Conservation (phyloP, 2,888 invertebrate species). For the Dione juno region DNA sequence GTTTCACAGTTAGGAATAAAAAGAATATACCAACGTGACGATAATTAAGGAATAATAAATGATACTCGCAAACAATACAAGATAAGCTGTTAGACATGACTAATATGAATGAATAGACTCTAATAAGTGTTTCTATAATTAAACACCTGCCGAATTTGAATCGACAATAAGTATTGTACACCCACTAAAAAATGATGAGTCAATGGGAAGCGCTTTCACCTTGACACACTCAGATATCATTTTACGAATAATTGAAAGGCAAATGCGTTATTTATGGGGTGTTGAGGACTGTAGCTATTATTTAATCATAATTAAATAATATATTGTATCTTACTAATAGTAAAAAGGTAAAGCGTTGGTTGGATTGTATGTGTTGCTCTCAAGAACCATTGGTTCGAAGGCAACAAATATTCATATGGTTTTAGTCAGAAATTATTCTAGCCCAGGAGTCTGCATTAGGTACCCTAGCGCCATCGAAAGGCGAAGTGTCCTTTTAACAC, state of each 20-base stretch:
- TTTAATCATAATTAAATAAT: neutral
- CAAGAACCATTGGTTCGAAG: too few relatives aligned
- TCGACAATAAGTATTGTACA: slow-evolving; percentile 44
- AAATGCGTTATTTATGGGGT: slow-evolving; percentile 14
- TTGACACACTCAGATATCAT: slow-evolving; percentile 45
- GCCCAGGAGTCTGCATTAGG: too few relatives aligned
- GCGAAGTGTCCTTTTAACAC: too few relatives aligned
- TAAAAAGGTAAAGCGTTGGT: too few relatives aligned
- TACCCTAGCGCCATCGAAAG: too few relatives aligned
- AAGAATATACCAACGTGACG: neutral
- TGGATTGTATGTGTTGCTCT: too few relatives aligned
- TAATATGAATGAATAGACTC: slow-evolving; percentile 23
- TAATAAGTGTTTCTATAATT: slow-evolving; percentile 43
- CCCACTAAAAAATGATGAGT: slow-evolving; percentile 50
- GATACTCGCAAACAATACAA: slow-evolving; percentile 9
- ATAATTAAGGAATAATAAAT: slow-evolving; percentile 27
- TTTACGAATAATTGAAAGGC: slow-evolving; percentile 26
- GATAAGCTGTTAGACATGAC: slow-evolving; percentile 20
- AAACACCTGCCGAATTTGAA: slow-evolving; percentile 49
- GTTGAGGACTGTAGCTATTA: neutral
- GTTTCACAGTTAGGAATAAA: neutral
- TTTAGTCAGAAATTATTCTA: too few relatives aligned
- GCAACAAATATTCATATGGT: too few relatives aligned
- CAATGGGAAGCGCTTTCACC: slow-evolving; percentile 47
- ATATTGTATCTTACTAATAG: too few relatives aligned